Evolutionary conservation across 2,888 invertebrate genomes (phyloP).

Genomic region (Nemurella pictetii): DNA sequence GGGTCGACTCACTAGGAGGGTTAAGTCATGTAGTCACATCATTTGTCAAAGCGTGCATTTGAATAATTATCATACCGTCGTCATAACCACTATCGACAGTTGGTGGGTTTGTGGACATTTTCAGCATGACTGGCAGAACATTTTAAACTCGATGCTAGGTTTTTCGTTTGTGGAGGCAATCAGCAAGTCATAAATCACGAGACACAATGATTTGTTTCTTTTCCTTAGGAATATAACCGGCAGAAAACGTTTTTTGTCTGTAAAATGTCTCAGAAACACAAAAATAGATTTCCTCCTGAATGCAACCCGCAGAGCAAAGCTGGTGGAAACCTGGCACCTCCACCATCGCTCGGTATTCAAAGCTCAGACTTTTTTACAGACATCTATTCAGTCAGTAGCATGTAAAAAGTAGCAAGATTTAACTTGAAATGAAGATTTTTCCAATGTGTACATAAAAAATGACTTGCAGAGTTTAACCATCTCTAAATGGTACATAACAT

Average conservation of each 20-base stretch:
- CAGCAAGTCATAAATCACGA: background rate
- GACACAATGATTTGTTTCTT: background rate
- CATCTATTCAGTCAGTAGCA: too few species aligned
- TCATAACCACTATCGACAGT: background rate
- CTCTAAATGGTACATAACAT: background rate
- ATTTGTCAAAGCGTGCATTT: conserved; percentile 19
- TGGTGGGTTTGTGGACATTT: background rate
- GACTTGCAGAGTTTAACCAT: too few species aligned
- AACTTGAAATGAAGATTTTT: too few species aligned
- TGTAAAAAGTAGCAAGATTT: too few species aligned
- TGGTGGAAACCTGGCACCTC: background rate
- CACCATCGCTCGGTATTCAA: too few species aligned
- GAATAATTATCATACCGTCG: background rate
- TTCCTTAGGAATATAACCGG: background rate
- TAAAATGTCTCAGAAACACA: background rate
- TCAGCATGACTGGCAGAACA: background rate
- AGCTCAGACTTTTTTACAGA: too few species aligned
- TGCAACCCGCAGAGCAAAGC: background rate
- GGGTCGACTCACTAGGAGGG: background rate
- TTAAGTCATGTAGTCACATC: conserved; percentile 24
- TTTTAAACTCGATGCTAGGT: background rate
- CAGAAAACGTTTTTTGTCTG: background rate
- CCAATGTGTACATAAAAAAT: too few species aligned
- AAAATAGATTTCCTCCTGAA: background rate
- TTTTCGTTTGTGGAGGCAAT: background rate